These are phyloP conservation scores for Tragulus kanchil DNA, from an alignment of 2,113 vertebrate genomes.

Conservation along the genomic window DNA sequence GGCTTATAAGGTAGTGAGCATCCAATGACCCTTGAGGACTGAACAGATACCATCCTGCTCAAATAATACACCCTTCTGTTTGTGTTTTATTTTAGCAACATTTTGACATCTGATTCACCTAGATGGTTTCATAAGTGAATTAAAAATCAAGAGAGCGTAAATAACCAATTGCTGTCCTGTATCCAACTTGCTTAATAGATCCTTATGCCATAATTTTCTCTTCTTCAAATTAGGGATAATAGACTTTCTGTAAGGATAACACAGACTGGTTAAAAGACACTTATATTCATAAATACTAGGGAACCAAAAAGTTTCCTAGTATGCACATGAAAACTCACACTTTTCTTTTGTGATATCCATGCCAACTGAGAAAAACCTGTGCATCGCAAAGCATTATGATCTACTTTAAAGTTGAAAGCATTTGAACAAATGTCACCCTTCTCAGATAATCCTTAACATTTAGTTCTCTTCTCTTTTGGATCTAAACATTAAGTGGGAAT, in stretches of 20 bases:
- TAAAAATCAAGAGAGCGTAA: constrained; percentile 71
- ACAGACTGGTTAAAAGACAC: constrained; percentile 2
- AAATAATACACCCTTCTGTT: constrained; percentile 43
- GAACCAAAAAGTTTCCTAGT: neutral
- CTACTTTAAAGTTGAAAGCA: neutral
- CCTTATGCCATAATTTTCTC: constrained; percentile 47
- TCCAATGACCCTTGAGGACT: neutral
- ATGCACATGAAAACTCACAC: neutral
- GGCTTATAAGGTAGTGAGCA: neutral
- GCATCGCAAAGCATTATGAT: neutral
- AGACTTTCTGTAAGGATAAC: constrained; percentile 45
- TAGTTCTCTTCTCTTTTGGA: neutral
- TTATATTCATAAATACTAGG: constrained; percentile 6
- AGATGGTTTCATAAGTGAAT: constrained; percentile 74
- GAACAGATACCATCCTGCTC: neutral
- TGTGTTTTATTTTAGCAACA: constrained; percentile 58
- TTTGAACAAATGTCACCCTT: neutral
- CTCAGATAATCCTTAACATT: neutral
- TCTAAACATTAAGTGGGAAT: neutral
- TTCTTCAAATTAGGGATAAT: constrained; percentile 56
- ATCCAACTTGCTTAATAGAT: constrained; percentile 55
- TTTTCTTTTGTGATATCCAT: constrained; percentile 23
- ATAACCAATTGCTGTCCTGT: constrained; percentile 64
- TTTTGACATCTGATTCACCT: constrained; percentile 70
- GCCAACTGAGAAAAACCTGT: neutral